Evolutionary conservation across 1,140 invertebrate genomes (phyloP).

Genomic region (Periplaneta americana): DNA sequence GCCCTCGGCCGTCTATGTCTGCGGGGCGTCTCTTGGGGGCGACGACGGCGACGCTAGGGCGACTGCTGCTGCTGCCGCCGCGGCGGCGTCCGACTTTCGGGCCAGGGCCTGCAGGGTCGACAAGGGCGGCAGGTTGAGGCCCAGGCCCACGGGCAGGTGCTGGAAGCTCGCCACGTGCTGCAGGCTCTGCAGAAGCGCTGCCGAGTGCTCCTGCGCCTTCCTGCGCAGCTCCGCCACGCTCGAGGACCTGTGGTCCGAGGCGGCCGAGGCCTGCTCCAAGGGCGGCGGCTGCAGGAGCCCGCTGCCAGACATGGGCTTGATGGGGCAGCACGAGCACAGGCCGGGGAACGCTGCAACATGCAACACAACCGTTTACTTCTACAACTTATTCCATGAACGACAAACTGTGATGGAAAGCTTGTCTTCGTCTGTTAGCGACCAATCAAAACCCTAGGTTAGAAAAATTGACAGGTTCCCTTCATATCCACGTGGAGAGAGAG

Average conservation of each 20-base stretch:
- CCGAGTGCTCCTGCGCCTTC: conserved; percentile 87
- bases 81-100: conserved; percentile 43
- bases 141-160: conserved; percentile 30
- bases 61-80: conserved; percentile 3
- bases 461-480: too few species aligned
- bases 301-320: conserved; percentile 47
- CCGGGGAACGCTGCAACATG: conserved; percentile 53
- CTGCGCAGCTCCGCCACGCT: conserved; percentile 81
- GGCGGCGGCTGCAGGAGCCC: conserved; percentile 30
- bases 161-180: conserved; percentile 47
- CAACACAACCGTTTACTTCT: too few species aligned
- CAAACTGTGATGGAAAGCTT: too few species aligned
- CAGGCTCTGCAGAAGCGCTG: conserved; percentile 69
- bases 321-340: conserved; percentile 70
- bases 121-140: conserved; percentile 48
- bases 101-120: conserved; percentile 39
- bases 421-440: too few species aligned
- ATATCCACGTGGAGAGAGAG: too few species aligned
- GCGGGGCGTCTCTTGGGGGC: not conserved
- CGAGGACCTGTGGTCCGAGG: conserved; percentile 64
- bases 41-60: not conserved
- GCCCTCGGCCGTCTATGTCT: not conserved
- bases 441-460: too few species aligned
- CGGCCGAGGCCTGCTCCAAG: conserved; percentile 30
- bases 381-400: too few species aligned